phyloP scores from a whole-genome alignment of 2,797 vertebrate species.

The Labeo calbasu region DNA sequence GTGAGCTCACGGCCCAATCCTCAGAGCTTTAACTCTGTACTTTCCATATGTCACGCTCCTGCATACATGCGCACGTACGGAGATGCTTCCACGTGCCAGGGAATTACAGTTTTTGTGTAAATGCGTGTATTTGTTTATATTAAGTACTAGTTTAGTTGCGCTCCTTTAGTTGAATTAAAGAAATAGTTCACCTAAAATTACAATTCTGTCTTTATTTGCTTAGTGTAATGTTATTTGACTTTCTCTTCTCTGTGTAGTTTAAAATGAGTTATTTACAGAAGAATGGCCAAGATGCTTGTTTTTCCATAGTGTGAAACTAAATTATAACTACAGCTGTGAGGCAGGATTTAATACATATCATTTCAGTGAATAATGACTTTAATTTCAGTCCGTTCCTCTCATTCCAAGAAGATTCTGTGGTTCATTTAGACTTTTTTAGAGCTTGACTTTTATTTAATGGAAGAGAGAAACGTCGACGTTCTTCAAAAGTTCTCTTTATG shows the following conservation, averaged over 20 bases:
- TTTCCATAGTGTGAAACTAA: background rate
- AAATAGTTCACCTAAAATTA: background rate
- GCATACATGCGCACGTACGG: constrained; percentile 12
- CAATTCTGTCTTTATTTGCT: background rate
- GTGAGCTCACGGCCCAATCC: constrained; percentile 52
- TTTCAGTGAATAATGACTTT: background rate
- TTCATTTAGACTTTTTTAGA: background rate
- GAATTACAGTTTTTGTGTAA: background rate
- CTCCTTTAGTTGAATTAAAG: background rate
- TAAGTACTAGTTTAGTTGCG: background rate
- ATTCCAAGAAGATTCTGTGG: background rate
- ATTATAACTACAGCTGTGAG: background rate
- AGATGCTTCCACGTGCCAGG: constrained; percentile 11
- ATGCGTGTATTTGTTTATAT: background rate
- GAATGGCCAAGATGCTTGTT: background rate
- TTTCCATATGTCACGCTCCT: constrained; percentile 50
- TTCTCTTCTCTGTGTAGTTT: background rate
- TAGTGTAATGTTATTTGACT: background rate
- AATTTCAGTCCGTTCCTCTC: constrained; percentile 6
- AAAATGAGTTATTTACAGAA: background rate
- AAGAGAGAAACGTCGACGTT: background rate
- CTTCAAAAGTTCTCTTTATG: background rate
- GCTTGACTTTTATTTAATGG: background rate
- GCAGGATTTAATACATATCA: background rate
- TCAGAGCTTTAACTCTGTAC: constrained; percentile 48